Conservation (phyloP, 2,888 invertebrate genomes). For the Andrena minutula region DNA sequence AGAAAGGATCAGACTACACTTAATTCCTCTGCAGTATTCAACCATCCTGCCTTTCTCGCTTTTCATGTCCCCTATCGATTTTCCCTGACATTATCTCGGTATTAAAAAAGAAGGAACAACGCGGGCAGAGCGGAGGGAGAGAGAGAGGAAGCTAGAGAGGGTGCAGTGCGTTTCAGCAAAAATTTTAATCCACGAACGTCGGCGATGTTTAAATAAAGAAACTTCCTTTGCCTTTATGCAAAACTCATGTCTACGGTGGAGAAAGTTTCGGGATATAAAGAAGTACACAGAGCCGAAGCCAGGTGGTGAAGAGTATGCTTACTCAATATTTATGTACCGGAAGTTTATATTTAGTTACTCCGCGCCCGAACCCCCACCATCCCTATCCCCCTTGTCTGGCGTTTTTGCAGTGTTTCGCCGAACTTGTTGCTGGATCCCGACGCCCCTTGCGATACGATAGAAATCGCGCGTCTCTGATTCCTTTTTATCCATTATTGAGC, state of each 20-base stretch:
- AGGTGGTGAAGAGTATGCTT: slow-evolving; percentile 64
- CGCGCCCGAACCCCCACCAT: background rate
- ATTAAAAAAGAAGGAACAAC: background rate
- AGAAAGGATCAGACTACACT: background rate
- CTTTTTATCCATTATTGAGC: slow-evolving; percentile 9
- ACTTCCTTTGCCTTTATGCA: slow-evolving; percentile 65
- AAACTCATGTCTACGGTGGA: slow-evolving; percentile 62
- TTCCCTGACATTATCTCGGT: background rate
- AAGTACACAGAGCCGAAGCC: slow-evolving; percentile 55
- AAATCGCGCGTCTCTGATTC: slow-evolving; percentile 28
- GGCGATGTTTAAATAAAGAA: slow-evolving; percentile 68
- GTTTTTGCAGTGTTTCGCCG: slow-evolving; percentile 5
- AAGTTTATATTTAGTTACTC: slow-evolving; percentile 56
- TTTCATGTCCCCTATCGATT: slow-evolving; percentile 8
- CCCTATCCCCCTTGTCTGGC: background rate
- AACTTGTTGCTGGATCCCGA: slow-evolving; percentile 61
- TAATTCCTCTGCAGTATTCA: slow-evolving; percentile 4
- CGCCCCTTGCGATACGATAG: background rate
- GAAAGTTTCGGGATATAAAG: slow-evolving; percentile 66
- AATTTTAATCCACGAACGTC: slow-evolving; percentile 65
- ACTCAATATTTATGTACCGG: slow-evolving; percentile 67
- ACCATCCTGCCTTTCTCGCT: background rate
- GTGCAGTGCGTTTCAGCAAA: slow-evolving; percentile 43
- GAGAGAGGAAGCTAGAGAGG: too few relatives aligned
- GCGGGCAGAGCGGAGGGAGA: background rate